Conservation (phyloP, 2,888 invertebrate species). For the Thecocarcelia acutangulata region DNA sequence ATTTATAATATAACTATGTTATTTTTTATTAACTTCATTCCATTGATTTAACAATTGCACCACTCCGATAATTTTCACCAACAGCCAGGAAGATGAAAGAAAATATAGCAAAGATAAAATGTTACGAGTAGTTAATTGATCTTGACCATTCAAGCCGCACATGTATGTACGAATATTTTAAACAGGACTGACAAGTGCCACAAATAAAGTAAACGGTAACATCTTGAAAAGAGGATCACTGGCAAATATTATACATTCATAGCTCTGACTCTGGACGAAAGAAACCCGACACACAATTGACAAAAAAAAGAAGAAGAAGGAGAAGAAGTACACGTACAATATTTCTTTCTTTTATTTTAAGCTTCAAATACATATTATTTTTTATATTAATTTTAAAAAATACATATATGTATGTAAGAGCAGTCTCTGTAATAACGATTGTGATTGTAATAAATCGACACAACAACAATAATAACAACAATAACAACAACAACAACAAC, state of each 20-base stretch:
- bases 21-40: background rate
- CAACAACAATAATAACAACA: background rate
- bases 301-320: background rate
- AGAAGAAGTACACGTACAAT: slow-evolving; percentile 8
- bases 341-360: background rate
- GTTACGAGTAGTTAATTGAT: slow-evolving; percentile 64
- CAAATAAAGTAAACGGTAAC: slow-evolving; percentile 67
- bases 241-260: slow-evolving; percentile 38
- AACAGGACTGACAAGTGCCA: slow-evolving; percentile 69
- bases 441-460: slow-evolving; percentile 14
- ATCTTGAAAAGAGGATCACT: slow-evolving; percentile 60
- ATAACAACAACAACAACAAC: too few relatives aligned
- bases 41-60: slow-evolving; percentile 3
- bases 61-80: background rate
- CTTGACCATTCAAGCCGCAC: slow-evolving; percentile 59
- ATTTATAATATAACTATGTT: too few relatives aligned
- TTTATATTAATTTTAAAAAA: slow-evolving; percentile 25
- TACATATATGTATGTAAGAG: slow-evolving; percentile 14
- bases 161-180: slow-evolving; percentile 53
- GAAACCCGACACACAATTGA: slow-evolving; percentile 33
- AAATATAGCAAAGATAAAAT: slow-evolving; percentile 29
- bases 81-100: slow-evolving; percentile 1
- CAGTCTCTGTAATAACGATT: slow-evolving; percentile 18
- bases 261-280: slow-evolving; percentile 28
- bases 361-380: background rate